phyloP scores from a whole-genome alignment of 1,140 invertebrate genomes.

The Sitobion miscanthi region DNA sequence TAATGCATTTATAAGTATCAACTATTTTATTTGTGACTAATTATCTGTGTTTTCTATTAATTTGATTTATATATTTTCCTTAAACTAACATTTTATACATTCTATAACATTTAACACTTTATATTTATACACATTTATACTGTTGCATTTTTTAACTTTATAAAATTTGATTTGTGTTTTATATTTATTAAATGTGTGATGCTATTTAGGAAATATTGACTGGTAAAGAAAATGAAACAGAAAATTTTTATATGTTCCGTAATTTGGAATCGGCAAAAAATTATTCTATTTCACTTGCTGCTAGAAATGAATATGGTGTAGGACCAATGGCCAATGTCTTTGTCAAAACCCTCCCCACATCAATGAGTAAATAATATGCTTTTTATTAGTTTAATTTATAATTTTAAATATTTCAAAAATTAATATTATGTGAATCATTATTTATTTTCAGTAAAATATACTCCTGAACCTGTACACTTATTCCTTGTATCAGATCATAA shows the following conservation, averaged over 20 bases:
- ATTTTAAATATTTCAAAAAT: background rate
- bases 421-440: background rate
- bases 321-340: constrained; percentile 72
- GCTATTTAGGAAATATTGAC: constrained; percentile 42
- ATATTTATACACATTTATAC: background rate
- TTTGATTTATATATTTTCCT: background rate
- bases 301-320: constrained; percentile 81
- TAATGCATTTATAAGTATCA: background rate
- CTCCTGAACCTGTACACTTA: constrained; percentile 44
- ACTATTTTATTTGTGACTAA: background rate
- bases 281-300: constrained; percentile 79
- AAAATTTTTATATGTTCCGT: constrained; percentile 74
- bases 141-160: background rate
- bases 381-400: background rate
- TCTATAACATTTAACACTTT: constrained; percentile 17
- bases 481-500: constrained; percentile 36
- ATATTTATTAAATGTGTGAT: background rate
- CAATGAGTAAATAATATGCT: constrained; percentile 66
- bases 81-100: background rate
- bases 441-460: constrained; percentile 40
- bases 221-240: constrained; percentile 35
- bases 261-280: constrained; percentile 76
- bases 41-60: background rate
- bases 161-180: background rate
- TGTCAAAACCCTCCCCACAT: constrained; percentile 72